These are phyloP conservation scores for Equus przewalskii DNA, from an alignment of 2,113 vertebrate species.

Conservation along the genomic window DNA sequence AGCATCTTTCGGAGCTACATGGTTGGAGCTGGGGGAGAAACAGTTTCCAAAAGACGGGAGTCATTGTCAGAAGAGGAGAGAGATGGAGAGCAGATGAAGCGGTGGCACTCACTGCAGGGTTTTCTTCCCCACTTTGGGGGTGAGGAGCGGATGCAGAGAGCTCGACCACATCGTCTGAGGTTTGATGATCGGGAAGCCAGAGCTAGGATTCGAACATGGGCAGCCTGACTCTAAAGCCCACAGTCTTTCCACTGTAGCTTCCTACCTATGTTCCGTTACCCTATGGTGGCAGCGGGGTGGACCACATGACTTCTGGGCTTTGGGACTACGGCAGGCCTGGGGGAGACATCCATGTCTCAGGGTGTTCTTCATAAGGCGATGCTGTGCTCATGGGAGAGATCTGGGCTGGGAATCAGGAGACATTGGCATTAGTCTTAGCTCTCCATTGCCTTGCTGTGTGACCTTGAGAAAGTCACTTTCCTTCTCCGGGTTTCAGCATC, in stretches of 20 bases:
- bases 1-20: background rate
- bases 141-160: background rate
- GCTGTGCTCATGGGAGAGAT: background rate
- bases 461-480: conserved; percentile 71
- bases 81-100: background rate
- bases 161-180: background rate
- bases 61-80: background rate
- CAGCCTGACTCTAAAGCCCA: background rate
- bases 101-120: too few relatives aligned
- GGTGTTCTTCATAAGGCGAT: background rate
- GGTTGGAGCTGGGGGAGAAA: background rate
- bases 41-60: background rate
- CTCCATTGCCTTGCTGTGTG: conserved; percentile 26
- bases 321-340: background rate
- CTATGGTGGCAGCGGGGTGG: fast-evolving
- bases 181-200: background rate
- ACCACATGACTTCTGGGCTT: background rate
- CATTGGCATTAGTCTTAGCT: background rate
- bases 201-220: background rate
- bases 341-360: background rate
- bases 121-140: background rate
- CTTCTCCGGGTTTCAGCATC: conserved; percentile 30
- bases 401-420: background rate
- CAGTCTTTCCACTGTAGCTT: background rate
- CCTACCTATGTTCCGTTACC: background rate